Conservation (phyloP, 1,140 invertebrate genomes). For the Dryas iulia region DNA sequence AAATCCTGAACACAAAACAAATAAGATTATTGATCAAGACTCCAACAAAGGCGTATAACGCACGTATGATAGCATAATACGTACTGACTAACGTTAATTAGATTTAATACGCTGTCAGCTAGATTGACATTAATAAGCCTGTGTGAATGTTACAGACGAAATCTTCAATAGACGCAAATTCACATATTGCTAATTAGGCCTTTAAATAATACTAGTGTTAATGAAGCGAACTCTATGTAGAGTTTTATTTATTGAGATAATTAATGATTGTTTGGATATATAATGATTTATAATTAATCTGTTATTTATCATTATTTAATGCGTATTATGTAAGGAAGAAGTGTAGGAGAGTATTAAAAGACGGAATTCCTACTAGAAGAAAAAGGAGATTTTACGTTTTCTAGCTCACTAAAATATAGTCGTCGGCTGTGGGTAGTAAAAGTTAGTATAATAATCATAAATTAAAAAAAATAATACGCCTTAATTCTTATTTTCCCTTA, state of each 20-base stretch:
- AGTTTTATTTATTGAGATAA: not conserved
- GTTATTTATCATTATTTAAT: too few species aligned
- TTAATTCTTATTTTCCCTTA: too few species aligned
- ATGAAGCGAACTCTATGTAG: not conserved
- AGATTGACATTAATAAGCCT: slow-evolving; percentile 12
- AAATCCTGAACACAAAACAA: not conserved
- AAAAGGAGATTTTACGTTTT: too few species aligned
- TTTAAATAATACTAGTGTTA: not conserved
- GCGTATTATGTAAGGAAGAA: too few species aligned
- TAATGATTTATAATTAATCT: too few species aligned
- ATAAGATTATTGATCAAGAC: not conserved
- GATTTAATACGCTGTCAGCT: slow-evolving; percentile 7
- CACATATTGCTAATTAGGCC: not conserved
- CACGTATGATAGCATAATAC: not conserved
- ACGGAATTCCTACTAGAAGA: too few species aligned
- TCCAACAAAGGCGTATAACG: not conserved
- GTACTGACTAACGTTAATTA: slow-evolving; percentile 10
- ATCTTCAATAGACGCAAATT: not conserved
- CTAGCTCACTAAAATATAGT: too few species aligned
- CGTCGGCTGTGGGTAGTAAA: too few species aligned
- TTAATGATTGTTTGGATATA: too few species aligned
- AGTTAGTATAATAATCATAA: too few species aligned
- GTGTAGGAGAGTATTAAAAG: too few species aligned
- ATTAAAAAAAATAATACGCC: too few species aligned
- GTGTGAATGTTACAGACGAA: not conserved